phyloP scores from a whole-genome alignment of 2,113 vertebrate species.

The Hylia prasina region DNA sequence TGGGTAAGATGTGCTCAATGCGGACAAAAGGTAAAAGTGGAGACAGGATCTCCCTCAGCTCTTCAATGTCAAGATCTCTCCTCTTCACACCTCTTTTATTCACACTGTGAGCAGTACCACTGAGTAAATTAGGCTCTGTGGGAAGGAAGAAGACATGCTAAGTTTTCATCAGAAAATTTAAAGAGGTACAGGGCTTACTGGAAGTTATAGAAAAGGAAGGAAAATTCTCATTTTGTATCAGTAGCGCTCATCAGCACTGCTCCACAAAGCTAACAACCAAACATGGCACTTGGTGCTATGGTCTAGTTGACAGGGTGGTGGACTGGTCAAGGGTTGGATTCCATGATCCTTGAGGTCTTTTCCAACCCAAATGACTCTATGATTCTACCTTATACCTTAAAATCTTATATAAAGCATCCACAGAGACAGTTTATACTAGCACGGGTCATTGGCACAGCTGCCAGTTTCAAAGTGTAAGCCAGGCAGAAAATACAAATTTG shows the following conservation, averaged over 20 bases:
- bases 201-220: background rate
- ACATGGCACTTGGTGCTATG: background rate
- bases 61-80: conserved; percentile 93
- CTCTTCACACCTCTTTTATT: conserved; percentile 97
- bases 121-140: conserved; percentile 94
- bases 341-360: background rate
- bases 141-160: conserved; percentile 2
- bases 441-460: background rate
- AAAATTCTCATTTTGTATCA: background rate
- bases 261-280: background rate
- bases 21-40: conserved; percentile 89
- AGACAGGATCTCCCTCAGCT: conserved; percentile 93
- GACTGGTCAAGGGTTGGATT: background rate
- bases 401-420: background rate
- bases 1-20: conserved; percentile 93
- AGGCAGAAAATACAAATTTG: background rate
- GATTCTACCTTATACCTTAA: background rate
- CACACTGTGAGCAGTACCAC: conserved; percentile 96
- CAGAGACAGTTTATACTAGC: background rate
- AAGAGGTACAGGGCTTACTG: background rate
- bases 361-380: background rate
- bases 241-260: background rate
- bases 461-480: background rate
- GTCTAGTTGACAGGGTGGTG: background rate
- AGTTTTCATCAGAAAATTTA: background rate